Percentiles rank a stretch among this genome's conserved stretches.
Evolutionary conservation across 2,888 invertebrate genomes (phyloP).

Genomic region (Parnassius apollo): DNA sequence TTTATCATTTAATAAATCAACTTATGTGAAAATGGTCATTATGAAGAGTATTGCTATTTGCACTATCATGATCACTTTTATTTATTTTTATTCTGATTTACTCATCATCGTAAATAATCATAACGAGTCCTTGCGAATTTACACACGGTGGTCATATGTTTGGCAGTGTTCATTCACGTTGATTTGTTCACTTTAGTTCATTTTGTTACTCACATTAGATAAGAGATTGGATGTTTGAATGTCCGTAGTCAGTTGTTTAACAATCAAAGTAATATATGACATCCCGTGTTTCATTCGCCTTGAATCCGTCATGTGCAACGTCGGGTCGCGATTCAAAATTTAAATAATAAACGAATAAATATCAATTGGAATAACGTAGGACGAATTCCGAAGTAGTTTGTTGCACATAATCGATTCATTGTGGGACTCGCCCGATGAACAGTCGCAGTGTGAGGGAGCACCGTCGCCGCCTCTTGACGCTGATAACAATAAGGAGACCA

Average conservation of each 20-base stretch:
- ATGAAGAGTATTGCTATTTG: constrained; percentile 27
- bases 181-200: constrained; percentile 72
- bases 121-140: constrained; percentile 77
- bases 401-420: constrained; percentile 83
- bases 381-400: constrained; percentile 82
- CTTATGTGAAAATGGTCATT: constrained; percentile 12
- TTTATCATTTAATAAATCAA: too few relatives aligned
- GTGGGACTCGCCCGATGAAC: constrained; percentile 82
- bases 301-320: constrained; percentile 83
- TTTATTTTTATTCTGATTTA: constrained; percentile 40
- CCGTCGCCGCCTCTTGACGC: constrained; percentile 57
- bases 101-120: constrained; percentile 47
- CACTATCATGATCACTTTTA: constrained; percentile 44
- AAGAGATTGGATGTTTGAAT: constrained; percentile 75
- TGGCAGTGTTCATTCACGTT: constrained; percentile 72
- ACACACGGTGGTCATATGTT: constrained; percentile 82
- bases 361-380: constrained; percentile 69
- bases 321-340: constrained; percentile 57
- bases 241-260: constrained; percentile 75
- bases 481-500: constrained; percentile 56
- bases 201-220: constrained; percentile 67
- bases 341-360: constrained; percentile 47
- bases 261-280: constrained; percentile 80
- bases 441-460: constrained; percentile 77
- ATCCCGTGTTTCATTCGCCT: constrained; percentile 82